These are phyloP conservation scores for Amphiura filiformis DNA, from an alignment of 35 echinoderm and acorn worm genomes.

Conservation along the genomic window DNA sequence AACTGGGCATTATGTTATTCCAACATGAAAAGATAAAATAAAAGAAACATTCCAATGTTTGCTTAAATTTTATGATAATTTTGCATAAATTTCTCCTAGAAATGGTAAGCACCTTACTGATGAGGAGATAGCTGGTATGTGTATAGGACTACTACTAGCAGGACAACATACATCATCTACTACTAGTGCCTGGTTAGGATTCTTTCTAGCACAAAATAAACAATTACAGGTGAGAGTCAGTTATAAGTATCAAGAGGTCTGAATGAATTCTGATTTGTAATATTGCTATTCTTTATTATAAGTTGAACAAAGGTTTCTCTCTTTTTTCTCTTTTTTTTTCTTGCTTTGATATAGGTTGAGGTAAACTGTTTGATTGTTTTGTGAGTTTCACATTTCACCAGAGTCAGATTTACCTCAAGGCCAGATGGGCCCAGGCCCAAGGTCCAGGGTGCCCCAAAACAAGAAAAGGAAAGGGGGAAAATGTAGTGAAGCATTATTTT, in stretches of 20 bases:
- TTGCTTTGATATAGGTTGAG: background rate
- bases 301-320: too few species aligned
- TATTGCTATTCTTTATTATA: too few species aligned
- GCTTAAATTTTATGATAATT: too few species aligned
- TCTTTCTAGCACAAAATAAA: slow-evolving; percentile 70
- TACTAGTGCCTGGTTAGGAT: slow-evolving; percentile 67
- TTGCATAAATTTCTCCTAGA: too few species aligned
- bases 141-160: slow-evolving; percentile 60
- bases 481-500: too few species aligned
- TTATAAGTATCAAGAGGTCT: too few species aligned
- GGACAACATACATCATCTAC: slow-evolving; percentile 77
- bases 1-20: too few species aligned
- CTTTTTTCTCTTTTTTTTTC: too few species aligned
- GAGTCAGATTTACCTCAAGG: background rate
- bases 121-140: slow-evolving; percentile 73
- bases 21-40: too few species aligned
- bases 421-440: background rate
- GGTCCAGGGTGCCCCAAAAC: background rate
- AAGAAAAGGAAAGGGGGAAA: background rate
- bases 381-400: background rate
- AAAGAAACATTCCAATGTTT: background rate
- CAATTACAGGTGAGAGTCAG: slow-evolving; percentile 54
- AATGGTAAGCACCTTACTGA: slow-evolving; percentile 61
- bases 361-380: background rate
- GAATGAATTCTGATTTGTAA: too few species aligned